Conservation (phyloP, 2,113 vertebrate species). For the Mus musculus region DNA sequence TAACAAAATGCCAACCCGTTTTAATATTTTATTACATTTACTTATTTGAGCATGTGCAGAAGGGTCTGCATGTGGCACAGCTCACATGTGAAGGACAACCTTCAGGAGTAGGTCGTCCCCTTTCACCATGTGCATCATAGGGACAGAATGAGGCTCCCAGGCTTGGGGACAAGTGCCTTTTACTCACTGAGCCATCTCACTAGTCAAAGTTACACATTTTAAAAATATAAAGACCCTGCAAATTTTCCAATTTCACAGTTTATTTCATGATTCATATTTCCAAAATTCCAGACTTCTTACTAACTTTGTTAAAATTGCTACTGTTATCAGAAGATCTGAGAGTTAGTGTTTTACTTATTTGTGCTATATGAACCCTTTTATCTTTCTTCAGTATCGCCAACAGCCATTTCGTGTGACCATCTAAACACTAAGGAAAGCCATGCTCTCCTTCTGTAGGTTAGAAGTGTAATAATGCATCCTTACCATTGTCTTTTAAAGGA, state of each 20-base stretch:
- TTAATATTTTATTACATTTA: background rate
- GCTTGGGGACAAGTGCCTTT: background rate
- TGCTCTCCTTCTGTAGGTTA: background rate
- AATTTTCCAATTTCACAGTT: background rate
- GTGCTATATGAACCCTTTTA: background rate
- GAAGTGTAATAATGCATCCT: background rate
- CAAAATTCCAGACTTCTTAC: background rate
- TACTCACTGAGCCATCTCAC: background rate
- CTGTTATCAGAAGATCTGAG: background rate
- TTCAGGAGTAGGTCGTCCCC: background rate
- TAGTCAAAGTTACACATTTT: slow-evolving; percentile 3
- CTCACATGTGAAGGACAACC: too few species aligned
- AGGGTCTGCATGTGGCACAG: background rate
- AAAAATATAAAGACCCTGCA: background rate
- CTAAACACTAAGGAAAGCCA: background rate
- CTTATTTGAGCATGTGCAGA: too few species aligned
- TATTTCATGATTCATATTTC: slow-evolving; percentile 28
- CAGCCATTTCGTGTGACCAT: background rate
- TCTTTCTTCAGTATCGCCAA: background rate
- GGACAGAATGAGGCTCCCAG: background rate
- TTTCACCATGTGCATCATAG: background rate
- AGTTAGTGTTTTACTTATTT: background rate
- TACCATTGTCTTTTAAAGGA: background rate
- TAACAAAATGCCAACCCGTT: background rate
- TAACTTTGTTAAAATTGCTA: slow-evolving; percentile 26